Percentiles rank a stretch among this genome's conserved stretches.
These are phyloP conservation scores for Campaea margaritaria DNA, from an alignment of 2,888 invertebrate genomes.

Conservation along the genomic window DNA sequence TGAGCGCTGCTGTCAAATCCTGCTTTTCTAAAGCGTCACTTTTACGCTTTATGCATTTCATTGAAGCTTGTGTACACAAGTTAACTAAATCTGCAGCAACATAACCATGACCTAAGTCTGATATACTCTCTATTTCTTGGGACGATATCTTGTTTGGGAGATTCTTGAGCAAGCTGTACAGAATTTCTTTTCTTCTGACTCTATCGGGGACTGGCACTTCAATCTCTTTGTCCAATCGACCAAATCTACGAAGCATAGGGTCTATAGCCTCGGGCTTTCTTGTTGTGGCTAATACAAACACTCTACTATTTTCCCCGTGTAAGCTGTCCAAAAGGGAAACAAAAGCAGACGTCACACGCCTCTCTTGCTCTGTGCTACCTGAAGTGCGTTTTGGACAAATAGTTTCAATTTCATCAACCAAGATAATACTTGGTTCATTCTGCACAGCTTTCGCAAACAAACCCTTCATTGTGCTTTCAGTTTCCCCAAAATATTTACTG, in stretches of 20 bases:
- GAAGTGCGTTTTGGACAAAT: conserved; percentile 88
- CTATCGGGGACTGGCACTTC: conserved; percentile 92
- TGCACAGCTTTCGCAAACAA: conserved; percentile 89
- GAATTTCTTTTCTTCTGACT: conserved; percentile 87
- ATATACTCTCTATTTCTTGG: conserved; percentile 86
- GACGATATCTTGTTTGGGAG: conserved; percentile 83
- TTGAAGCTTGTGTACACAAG: conserved; percentile 90
- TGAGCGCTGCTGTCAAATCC: conserved; percentile 88
- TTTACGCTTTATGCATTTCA: conserved; percentile 84
- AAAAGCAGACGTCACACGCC: conserved; percentile 89
- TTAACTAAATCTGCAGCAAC: conserved; percentile 95
- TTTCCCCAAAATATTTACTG: conserved; percentile 91
- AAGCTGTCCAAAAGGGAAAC: conserved; percentile 86
- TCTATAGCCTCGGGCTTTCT: conserved; percentile 91
- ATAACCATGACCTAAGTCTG: conserved; percentile 93
- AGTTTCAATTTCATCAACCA: conserved; percentile 94
- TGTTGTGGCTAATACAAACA: conserved; percentile 92
- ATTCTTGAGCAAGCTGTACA: conserved; percentile 86
- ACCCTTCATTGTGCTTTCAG: conserved; percentile 88
- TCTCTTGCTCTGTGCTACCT: conserved; percentile 88
- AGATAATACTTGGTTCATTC: conserved; percentile 90
- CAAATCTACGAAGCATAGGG: conserved; percentile 90
- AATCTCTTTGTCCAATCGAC: conserved; percentile 92
- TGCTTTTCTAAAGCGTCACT: conserved; percentile 67
- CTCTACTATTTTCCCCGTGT: conserved; percentile 75